Evolutionary conservation across 2,888 invertebrate genomes (phyloP).

Genomic region (Sussaba pulchella): DNA sequence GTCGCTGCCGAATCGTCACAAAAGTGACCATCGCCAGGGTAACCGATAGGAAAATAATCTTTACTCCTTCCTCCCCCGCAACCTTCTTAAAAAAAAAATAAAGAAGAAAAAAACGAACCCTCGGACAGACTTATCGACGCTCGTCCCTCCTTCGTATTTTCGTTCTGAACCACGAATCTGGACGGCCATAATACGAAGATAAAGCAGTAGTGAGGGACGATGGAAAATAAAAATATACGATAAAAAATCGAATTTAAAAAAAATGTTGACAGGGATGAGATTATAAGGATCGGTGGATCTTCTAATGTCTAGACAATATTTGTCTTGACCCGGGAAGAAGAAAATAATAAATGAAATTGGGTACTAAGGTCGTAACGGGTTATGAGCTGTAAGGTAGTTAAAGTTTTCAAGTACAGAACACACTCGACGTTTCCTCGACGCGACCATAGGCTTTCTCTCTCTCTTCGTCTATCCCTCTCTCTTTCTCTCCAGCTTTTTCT

Average conservation of each 20-base stretch:
- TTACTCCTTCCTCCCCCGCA: constrained; percentile 61
- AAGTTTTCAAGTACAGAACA: constrained; percentile 78
- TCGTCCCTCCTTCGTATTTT: constrained; percentile 61
- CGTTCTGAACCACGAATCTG: constrained; percentile 45
- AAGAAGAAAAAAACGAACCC: constrained; percentile 15
- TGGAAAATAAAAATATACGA: constrained; percentile 46
- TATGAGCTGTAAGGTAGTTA: constrained; percentile 83
- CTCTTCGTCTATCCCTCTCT: constrained; percentile 32
- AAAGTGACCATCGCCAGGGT: constrained; percentile 81
- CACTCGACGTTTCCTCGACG: constrained; percentile 48
- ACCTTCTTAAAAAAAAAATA: no score
- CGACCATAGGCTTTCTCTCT: background rate
- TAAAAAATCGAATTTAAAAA: constrained; percentile 2
- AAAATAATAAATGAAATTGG: constrained; percentile 80
- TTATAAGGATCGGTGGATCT: constrained; percentile 29
- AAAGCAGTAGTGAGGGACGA: constrained; percentile 47
- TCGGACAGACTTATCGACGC: constrained; percentile 64
- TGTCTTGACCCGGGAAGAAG: constrained; percentile 77
- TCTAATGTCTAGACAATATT: constrained; percentile 80
- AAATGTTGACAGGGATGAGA: constrained; percentile 36
- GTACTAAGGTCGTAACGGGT: constrained; percentile 80
- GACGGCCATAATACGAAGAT: constrained; percentile 67
- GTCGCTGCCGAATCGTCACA: constrained; percentile 72
- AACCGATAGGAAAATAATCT: constrained; percentile 76
- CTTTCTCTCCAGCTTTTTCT: constrained; percentile 42